phyloP scores from a whole-genome alignment of 1,140 invertebrate species.

The Macrosteles quadrilineatus region DNA sequence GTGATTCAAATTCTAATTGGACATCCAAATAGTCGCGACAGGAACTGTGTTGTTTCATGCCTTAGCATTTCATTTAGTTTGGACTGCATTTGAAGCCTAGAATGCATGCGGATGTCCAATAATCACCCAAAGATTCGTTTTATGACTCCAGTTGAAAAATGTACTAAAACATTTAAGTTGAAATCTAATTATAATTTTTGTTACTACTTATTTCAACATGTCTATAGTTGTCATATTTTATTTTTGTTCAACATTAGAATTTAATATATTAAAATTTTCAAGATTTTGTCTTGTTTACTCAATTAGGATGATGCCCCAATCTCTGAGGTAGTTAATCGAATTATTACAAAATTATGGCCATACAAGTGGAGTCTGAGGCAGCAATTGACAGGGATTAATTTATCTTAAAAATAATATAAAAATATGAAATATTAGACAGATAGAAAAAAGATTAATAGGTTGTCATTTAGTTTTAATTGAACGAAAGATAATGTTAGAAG shows the following conservation, averaged over 20 bases:
- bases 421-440: too few relatives aligned
- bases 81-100: conserved; percentile 9
- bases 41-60: background rate
- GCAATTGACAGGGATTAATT: too few relatives aligned
- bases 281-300: conserved; percentile 2
- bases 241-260: conserved; percentile 23
- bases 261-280: conserved; percentile 23
- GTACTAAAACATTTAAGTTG: background rate
- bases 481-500: too few relatives aligned
- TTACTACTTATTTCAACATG: conserved; percentile 25
- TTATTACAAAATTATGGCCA: too few relatives aligned
- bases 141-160: background rate
- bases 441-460: too few relatives aligned
- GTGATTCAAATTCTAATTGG: background rate
- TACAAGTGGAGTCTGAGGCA: too few relatives aligned
- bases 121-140: background rate
- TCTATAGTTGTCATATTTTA: conserved; percentile 24
- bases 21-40: background rate
- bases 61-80: conserved; percentile 17
- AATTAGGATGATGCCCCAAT: too few relatives aligned
- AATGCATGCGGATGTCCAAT: background rate
- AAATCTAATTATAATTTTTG: conserved; percentile 18
- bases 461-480: too few relatives aligned
- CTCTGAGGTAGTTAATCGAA: too few relatives aligned
- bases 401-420: too few relatives aligned